Evolutionary conservation across 2,113 vertebrate species (phyloP).

Genomic region (Heterochromis multidens): DNA sequence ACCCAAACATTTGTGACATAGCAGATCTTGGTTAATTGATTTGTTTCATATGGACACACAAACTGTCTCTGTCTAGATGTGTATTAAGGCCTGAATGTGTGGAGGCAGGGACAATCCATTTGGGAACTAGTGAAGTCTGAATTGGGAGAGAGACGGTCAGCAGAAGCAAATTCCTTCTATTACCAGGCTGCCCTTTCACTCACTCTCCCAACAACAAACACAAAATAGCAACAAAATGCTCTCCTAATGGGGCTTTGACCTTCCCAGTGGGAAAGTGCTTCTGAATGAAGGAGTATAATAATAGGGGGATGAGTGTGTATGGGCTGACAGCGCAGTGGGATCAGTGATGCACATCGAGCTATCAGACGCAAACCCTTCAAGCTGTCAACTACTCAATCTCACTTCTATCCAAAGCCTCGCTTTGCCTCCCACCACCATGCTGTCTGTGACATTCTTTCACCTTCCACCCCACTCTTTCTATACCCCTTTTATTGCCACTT

Average conservation of each 20-base stretch:
- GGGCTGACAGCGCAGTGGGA: constrained; percentile 20
- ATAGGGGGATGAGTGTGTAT: constrained; percentile 34
- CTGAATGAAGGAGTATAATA: constrained; percentile 44
- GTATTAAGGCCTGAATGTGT: background rate
- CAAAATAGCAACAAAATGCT: constrained; percentile 43
- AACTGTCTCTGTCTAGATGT: constrained; percentile 6
- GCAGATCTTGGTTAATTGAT: background rate
- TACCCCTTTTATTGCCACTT: constrained; percentile 41
- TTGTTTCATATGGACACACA: background rate
- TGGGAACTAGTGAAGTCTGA: background rate
- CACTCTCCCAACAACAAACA: constrained; percentile 37
- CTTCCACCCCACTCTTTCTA: constrained; percentile 35
- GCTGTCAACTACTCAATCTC: constrained; percentile 7
- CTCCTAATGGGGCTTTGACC: constrained; percentile 59
- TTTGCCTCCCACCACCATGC: constrained; percentile 12
- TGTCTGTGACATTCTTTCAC: constrained; percentile 33
- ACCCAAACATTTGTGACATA: background rate
- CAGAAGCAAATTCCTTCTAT: constrained; percentile 37
- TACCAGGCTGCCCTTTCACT: constrained; percentile 9
- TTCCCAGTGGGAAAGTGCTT: constrained; percentile 46
- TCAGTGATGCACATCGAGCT: constrained; percentile 56
- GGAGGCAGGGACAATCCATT: background rate
- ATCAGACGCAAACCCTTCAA: constrained; percentile 38
- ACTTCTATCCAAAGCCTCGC: background rate
- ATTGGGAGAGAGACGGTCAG: background rate